Evolutionary conservation across 2,113 vertebrate genomes (phyloP).

Genomic region (Oreocharis arfaki): DNA sequence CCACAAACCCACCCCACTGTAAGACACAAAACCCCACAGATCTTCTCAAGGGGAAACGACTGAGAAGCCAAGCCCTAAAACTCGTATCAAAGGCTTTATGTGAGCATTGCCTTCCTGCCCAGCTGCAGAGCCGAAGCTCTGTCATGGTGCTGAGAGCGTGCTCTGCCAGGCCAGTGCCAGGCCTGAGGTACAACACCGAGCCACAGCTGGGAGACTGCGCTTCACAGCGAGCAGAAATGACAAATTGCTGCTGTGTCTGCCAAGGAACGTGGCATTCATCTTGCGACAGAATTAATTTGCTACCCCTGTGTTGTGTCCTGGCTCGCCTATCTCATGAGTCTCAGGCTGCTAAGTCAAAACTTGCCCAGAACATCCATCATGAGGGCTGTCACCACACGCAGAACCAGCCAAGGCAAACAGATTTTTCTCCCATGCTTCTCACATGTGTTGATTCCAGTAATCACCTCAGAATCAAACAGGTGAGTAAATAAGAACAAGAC

Average conservation of each 20-base stretch:
- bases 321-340: not conserved
- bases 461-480: not conserved
- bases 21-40: not conserved
- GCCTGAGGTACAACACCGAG: not conserved
- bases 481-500: not conserved
- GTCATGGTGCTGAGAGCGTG: rapidly evolving
- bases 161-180: not conserved
- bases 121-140: not conserved
- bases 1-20: not conserved
- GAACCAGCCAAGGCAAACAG: not conserved
- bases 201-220: not conserved
- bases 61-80: not conserved
- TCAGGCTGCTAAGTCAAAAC: not conserved
- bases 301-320: not conserved
- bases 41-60: not conserved
- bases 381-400: not conserved
- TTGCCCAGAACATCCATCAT: not conserved
- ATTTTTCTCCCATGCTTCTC: not conserved
- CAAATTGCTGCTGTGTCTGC: not conserved
- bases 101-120: not conserved
- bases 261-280: not conserved
- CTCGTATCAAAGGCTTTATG: rapidly evolving
- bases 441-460: not conserved
- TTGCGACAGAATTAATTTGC: not conserved
- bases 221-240: not conserved